These are phyloP conservation scores for Heliconius cydno DNA, from an alignment of 2,888 invertebrate species.

Conservation along the genomic window DNA sequence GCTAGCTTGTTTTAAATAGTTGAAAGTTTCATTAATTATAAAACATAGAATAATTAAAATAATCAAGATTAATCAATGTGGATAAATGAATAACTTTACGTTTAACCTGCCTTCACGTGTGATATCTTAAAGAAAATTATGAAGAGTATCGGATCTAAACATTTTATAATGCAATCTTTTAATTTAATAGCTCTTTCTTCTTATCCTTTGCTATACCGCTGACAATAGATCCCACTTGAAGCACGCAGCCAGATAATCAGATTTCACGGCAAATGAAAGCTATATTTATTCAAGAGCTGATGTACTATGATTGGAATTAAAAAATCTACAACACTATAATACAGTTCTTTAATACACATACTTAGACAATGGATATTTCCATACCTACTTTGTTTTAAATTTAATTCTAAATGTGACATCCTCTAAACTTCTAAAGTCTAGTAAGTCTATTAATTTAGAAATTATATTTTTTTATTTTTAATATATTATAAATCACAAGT, in stretches of 20 bases:
- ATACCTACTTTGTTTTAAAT: too few species aligned
- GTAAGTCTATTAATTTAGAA: too few species aligned
- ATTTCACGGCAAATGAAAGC: conserved; percentile 52
- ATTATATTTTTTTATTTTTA: too few species aligned
- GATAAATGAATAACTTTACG: too few species aligned
- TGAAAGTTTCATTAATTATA: background rate
- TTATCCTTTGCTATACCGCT: conserved; percentile 40
- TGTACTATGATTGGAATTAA: conserved; percentile 16
- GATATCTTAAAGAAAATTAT: background rate
- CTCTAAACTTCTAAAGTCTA: too few species aligned
- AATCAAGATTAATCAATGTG: background rate
- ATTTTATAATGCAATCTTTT: conserved; percentile 17
- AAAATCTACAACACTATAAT: background rate
- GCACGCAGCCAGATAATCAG: conserved; percentile 54
- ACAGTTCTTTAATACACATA: too few species aligned
- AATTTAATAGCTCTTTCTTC: conserved; percentile 36
- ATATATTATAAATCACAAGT: too few species aligned
- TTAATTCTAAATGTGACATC: too few species aligned
- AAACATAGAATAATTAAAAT: background rate
- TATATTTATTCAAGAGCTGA: conserved; percentile 46
- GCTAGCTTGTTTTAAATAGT: background rate
- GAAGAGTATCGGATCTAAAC: conserved; percentile 20
- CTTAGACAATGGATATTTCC: too few species aligned
- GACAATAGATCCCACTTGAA: conserved; percentile 42
- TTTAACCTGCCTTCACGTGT: too few species aligned